Evolutionary conservation across 2,113 vertebrate species (phyloP).

Genomic region (Tachysurus vachellii): DNA sequence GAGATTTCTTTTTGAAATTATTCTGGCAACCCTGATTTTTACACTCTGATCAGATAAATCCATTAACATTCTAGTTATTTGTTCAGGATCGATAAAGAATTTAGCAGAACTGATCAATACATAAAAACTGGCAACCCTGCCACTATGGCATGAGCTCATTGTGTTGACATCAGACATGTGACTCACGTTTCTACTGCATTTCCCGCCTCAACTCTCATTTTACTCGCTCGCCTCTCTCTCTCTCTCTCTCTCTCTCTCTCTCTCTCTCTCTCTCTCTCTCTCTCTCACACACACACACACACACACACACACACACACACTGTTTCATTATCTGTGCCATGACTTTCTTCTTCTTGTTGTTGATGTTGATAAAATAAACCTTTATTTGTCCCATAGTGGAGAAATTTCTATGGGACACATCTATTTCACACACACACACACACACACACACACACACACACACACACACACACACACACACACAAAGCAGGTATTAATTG

Average conservation of each 20-base stretch:
- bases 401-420: too few relatives aligned
- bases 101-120: background rate
- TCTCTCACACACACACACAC: conserved; percentile 21
- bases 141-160: conserved; percentile 7
- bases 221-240: background rate
- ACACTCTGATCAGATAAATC: background rate
- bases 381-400: too few relatives aligned
- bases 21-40: background rate
- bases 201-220: background rate
- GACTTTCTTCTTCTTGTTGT: too few relatives aligned
- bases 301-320: background rate
- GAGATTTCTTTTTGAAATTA: background rate
- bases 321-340: too few relatives aligned
- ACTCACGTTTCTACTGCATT: conserved; percentile 16
- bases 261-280: too few relatives aligned
- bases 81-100: background rate
- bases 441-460: too few relatives aligned
- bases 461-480: too few relatives aligned
- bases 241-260: too few relatives aligned
- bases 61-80: background rate
- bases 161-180: conserved; percentile 18
- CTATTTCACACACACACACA: too few relatives aligned
- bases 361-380: too few relatives aligned
- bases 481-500: too few relatives aligned
- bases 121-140: conserved; percentile 22